A percentile compares a stretch with the other conserved stretches of the same genome.
Conservation (phyloP, 2,888 invertebrate species). For the Drosophila melanosoma region DNA sequence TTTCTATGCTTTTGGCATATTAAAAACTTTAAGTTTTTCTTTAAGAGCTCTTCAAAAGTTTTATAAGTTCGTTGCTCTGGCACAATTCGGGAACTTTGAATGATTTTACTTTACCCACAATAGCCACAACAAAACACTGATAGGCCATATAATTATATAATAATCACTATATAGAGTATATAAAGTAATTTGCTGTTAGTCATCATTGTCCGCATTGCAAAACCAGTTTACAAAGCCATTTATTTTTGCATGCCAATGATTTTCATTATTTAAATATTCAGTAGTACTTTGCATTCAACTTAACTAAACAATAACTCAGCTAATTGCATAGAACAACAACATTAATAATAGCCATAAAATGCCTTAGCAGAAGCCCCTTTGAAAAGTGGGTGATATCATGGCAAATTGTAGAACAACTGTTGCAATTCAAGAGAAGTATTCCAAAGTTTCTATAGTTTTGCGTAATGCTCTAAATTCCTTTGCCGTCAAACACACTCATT, state of each 20-base stretch:
- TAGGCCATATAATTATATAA: conserved; percentile 6
- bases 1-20: conserved; percentile 51
- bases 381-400: conserved; percentile 50
- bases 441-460: conserved; percentile 22
- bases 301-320: conserved; percentile 53
- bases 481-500: conserved; percentile 48
- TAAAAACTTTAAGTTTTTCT: conserved; percentile 18
- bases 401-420: conserved; percentile 25
- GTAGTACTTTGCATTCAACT: conserved; percentile 40
- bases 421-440: conserved; percentile 31
- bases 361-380: conserved; percentile 11
- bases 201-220: conserved; percentile 28
- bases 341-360: conserved; percentile 24
- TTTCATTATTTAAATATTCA: conserved; percentile 35
- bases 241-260: conserved; percentile 42
- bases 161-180: conserved; percentile 9
- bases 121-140: not conserved
- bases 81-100: conserved; percentile 9
- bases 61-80: conserved; percentile 68
- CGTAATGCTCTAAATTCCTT: conserved; percentile 61
- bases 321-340: conserved; percentile 58
- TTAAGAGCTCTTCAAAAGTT: conserved; percentile 41
- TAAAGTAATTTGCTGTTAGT: conserved; percentile 28
- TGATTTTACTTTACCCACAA: conserved; percentile 1
- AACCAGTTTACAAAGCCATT: conserved; percentile 49